Evolutionary conservation across 30 jellyfish, hydroid and myxozoan genomes (phyloP).

Genomic region (Cassiopea xamachana): DNA sequence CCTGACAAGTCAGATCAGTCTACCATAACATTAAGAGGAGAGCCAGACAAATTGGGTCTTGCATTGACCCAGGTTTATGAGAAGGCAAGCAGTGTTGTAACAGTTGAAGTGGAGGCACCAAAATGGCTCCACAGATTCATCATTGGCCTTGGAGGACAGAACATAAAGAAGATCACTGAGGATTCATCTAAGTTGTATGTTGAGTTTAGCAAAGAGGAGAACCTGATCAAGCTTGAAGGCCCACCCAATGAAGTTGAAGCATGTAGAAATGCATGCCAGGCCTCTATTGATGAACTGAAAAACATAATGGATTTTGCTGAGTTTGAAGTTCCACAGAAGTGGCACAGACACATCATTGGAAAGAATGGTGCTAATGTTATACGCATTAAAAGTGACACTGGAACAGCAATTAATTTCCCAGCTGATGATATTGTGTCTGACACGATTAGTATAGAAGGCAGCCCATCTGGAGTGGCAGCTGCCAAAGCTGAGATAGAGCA

Average conservation of each 20-base stretch:
- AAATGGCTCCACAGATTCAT: slow-evolving; percentile 96
- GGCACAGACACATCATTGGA: slow-evolving; percentile 98
- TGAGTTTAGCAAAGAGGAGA: slow-evolving; percentile 85
- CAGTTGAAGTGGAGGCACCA: slow-evolving; percentile 92
- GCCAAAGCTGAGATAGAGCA: slow-evolving; percentile 86
- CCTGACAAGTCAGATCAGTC: slow-evolving; percentile 80
- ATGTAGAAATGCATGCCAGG: slow-evolving; percentile 79
- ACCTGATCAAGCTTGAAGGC: slow-evolving; percentile 85
- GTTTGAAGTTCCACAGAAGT: slow-evolving; percentile 82
- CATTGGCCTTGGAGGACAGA: slow-evolving; percentile 92
- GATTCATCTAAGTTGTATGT: slow-evolving; percentile 89
- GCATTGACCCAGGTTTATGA: slow-evolving; percentile 95
- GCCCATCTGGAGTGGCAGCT: slow-evolving; percentile 98
- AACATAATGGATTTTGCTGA: slow-evolving; percentile 95
- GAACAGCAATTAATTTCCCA: slow-evolving; percentile 96
- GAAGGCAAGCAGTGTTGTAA: slow-evolving; percentile 93
- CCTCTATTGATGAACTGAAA: slow-evolving; percentile 87
- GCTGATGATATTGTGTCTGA: slow-evolving; percentile 78
- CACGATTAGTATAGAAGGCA: slow-evolving; percentile 92
- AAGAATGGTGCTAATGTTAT: slow-evolving; percentile 85
- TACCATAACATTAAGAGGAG: slow-evolving; percentile 93
- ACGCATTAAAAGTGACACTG: slow-evolving; percentile 92
- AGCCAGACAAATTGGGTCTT: slow-evolving; percentile 92
- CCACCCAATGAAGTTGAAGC: slow-evolving; percentile 95
- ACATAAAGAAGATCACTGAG: slow-evolving; percentile 91